Percentiles rank a stretch among this genome's conserved stretches.
phyloP scores from a whole-genome alignment of 2,888 invertebrate species.

The Drosophila siamana region DNA sequence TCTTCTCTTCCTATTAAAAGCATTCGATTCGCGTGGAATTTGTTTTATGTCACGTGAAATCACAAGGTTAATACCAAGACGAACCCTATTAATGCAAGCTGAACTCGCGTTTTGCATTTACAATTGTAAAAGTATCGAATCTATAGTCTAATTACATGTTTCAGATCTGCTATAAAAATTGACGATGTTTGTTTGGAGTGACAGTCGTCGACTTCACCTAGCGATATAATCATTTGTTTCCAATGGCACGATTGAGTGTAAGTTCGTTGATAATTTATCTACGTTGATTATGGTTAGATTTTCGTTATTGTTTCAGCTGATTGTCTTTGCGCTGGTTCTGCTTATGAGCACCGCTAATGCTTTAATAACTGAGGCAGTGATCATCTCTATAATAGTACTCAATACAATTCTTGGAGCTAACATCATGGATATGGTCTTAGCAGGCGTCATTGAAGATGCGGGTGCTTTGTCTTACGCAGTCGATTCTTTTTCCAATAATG shows the following conservation, averaged over 20 bases:
- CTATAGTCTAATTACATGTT: neutral
- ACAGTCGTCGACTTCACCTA: slow-evolving; percentile 24
- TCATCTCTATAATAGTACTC: neutral
- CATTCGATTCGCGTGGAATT: slow-evolving; percentile 7
- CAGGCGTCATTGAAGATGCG: neutral
- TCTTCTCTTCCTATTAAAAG: neutral
- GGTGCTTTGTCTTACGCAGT: neutral
- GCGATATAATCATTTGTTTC: slow-evolving; percentile 10
- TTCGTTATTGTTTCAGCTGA: slow-evolving; percentile 13
- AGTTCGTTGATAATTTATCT: neutral
- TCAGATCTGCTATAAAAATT: slow-evolving; percentile 41
- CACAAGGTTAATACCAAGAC: slow-evolving; percentile 14
- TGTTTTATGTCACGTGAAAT: neutral
- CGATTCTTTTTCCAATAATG: too few species aligned
- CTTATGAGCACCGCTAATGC: slow-evolving; percentile 1
- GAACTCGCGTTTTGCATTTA: neutral
- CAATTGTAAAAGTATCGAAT: neutral
- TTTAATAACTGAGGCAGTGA: neutral
- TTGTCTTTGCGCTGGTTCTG: neutral
- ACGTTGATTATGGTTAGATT: neutral
- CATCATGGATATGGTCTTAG: neutral
- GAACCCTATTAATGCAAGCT: neutral
- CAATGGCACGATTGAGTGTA: slow-evolving; percentile 24
- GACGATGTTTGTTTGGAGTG: neutral
- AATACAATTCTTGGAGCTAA: neutral